Conservation (phyloP, 1,140 invertebrate genomes). For the Drosophila sp. region DNA sequence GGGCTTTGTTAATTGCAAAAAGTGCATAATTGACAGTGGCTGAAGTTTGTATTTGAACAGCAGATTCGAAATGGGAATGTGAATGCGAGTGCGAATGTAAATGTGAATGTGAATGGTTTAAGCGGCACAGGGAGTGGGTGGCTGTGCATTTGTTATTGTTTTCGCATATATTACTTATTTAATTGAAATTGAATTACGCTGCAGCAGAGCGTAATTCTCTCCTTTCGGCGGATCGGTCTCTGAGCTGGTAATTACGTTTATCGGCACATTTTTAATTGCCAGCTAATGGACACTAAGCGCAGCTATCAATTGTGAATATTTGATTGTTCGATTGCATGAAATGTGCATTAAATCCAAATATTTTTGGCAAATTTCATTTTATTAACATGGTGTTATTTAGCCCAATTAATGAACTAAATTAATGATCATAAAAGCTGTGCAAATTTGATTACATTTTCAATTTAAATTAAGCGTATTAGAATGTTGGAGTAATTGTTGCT, state of each 20-base stretch:
- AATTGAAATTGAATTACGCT: conserved; percentile 79
- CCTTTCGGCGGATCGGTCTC: conserved; percentile 29
- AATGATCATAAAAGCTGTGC: too few relatives aligned
- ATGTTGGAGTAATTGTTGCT: too few relatives aligned
- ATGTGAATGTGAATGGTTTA: conserved; percentile 3
- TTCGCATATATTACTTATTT: conserved; percentile 56
- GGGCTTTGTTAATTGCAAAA: conserved; percentile 70
- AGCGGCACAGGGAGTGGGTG: conserved; percentile 19
- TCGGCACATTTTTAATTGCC: conserved; percentile 66
- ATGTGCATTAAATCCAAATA: conserved; percentile 7
- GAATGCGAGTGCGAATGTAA: conserved; percentile 24
- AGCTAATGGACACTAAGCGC: conserved; percentile 63
- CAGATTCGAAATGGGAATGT: conserved; percentile 60
- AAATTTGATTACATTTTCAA: too few relatives aligned
- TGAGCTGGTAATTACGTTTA: conserved; percentile 66
- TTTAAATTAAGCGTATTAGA: too few relatives aligned
- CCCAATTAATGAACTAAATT: background rate
- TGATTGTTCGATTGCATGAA: conserved; percentile 32
- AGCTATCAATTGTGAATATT: conserved; percentile 41
- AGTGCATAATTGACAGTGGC: conserved; percentile 74
- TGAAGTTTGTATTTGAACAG: conserved; percentile 39
- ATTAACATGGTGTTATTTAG: background rate
- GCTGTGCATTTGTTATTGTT: conserved; percentile 37
- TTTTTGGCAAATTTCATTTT: background rate
- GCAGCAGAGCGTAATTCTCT: background rate